Conservation (phyloP, 2,797 vertebrate genomes). For the Staurois parvus region DNA sequence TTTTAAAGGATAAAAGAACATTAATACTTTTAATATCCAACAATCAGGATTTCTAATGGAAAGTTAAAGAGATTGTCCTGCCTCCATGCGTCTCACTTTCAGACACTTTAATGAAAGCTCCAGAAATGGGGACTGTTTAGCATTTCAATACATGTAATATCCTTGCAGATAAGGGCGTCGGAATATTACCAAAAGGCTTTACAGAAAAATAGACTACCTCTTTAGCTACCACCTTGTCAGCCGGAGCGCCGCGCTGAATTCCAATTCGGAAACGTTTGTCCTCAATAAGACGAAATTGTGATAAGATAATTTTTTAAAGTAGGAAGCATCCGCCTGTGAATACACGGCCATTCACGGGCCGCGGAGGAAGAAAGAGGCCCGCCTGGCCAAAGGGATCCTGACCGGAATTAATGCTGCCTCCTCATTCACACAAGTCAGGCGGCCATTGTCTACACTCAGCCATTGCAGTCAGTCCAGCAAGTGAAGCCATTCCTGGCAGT, state of each 20-base stretch:
- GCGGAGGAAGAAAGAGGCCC: not conserved
- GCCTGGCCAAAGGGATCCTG: not conserved
- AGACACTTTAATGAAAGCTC: constrained; percentile 68
- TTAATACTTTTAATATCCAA: constrained; percentile 51
- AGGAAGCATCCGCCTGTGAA: constrained; percentile 59
- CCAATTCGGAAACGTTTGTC: constrained; percentile 62
- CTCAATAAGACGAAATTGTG: constrained; percentile 65
- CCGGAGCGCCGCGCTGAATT: constrained; percentile 66
- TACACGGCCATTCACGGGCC: not conserved
- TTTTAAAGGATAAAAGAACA: constrained; percentile 46
- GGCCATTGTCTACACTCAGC: too few relatives aligned
- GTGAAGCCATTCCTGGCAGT: too few relatives aligned
- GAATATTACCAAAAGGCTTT: constrained; percentile 62
- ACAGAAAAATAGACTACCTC: constrained; percentile 61
- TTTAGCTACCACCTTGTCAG: constrained; percentile 42
- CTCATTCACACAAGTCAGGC: too few relatives aligned
- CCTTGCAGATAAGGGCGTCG: constrained; percentile 70
- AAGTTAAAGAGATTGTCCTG: constrained; percentile 43
- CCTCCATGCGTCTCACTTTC: constrained; percentile 64
- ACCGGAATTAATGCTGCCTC: constrained; percentile 15
- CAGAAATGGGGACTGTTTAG: constrained; percentile 70
- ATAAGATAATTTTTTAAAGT: constrained; percentile 66
- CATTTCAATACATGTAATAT: constrained; percentile 70
- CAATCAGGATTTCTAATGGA: constrained; percentile 47
- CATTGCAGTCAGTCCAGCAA: too few relatives aligned